Conservation (phyloP, 2,888 invertebrate genomes). For the Palloptera scutellata region DNA sequence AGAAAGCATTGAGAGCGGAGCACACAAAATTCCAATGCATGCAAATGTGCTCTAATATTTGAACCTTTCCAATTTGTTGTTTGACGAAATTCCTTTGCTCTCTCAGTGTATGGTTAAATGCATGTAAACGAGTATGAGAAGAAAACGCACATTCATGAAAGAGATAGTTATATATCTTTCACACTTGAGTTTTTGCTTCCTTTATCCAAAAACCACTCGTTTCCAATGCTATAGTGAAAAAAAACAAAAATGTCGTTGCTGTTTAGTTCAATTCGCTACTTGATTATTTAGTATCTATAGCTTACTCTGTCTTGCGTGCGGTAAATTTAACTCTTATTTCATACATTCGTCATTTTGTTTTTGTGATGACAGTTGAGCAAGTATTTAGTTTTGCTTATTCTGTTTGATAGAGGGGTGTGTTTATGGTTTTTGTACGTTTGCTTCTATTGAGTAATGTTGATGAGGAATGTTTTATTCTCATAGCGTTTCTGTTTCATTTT, state of each 20-base stretch:
- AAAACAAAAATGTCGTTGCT: slow-evolving; percentile 42
- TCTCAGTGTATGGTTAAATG: no score
- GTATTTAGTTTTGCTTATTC: slow-evolving; percentile 15
- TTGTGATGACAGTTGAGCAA: slow-evolving; percentile 56
- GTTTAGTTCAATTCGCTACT: background rate
- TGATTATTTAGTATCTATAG: no score
- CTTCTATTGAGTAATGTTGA: background rate
- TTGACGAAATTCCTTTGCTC: no score
- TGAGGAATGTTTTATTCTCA: slow-evolving; percentile 4
- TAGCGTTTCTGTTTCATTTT: slow-evolving; percentile 21
- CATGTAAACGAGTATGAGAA: no score
- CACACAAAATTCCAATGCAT: slow-evolving; percentile 39
- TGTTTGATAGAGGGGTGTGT: slow-evolving; percentile 23
- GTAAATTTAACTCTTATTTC: background rate
- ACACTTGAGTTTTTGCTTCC: no score
- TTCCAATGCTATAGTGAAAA: slow-evolving; percentile 25
- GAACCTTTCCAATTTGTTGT: no score
- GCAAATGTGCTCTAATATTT: background rate
- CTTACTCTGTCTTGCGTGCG: no score
- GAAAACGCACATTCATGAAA: no score
- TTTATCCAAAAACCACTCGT: slow-evolving; percentile 17
- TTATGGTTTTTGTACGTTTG: background rate
- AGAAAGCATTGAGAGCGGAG: background rate
- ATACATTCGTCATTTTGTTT: slow-evolving; percentile 63
- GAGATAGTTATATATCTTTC: no score